A percentile compares a stretch with the other conserved stretches of the same genome.
phyloP scores from a whole-genome alignment of 2,888 invertebrate genomes.

The Chironomus riparius region DNA sequence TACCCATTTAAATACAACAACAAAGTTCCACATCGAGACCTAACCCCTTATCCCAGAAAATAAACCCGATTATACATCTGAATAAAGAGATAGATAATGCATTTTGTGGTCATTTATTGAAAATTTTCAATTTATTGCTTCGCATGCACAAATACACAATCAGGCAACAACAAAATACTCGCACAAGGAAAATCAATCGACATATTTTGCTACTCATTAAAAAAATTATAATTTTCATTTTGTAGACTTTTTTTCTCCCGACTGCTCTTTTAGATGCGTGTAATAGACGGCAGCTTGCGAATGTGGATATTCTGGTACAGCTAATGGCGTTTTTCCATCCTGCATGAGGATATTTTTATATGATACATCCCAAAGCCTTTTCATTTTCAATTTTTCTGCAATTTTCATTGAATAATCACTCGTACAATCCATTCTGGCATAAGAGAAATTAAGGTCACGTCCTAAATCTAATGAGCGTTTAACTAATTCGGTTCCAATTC shows the following conservation, averaged over 20 bases:
- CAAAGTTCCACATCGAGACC: too few species aligned
- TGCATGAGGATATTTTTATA: slow-evolving; percentile 3
- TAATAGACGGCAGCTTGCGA: not conserved
- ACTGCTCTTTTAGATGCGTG: not conserved
- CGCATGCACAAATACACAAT: too few species aligned
- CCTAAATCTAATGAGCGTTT: not conserved
- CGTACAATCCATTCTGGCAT: not conserved
- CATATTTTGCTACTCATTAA: not conserved
- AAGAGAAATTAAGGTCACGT: slow-evolving; percentile 11
- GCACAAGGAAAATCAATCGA: too few species aligned
- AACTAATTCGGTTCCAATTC: not conserved
- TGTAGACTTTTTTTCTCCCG: not conserved
- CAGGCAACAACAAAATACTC: too few species aligned
- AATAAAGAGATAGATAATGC: not conserved
- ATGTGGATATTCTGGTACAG: slow-evolving; percentile 1
- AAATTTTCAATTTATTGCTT: not conserved
- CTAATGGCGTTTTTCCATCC: slow-evolving; percentile 4
- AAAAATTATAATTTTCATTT: not conserved
- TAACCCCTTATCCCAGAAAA: too few species aligned
- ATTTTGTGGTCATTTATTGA: not conserved
- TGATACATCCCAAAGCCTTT: not conserved
- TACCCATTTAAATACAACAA: too few species aligned
- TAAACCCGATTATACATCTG: too few species aligned
- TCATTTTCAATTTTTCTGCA: slow-evolving; percentile 6
- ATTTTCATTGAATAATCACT: not conserved